Conservation (phyloP, 2,797 vertebrate species). For the Enteromius mattozi region DNA sequence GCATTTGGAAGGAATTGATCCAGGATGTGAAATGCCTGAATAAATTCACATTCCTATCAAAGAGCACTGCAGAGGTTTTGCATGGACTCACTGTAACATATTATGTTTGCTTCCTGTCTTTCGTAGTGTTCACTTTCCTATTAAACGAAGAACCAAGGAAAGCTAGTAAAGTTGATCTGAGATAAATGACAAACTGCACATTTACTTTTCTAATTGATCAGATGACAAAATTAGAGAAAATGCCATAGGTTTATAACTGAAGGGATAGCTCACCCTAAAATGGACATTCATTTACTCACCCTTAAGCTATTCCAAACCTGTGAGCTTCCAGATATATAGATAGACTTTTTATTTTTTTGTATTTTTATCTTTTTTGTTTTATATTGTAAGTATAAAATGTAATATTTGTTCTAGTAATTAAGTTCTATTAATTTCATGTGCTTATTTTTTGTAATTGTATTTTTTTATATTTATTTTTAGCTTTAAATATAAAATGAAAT, state of each 20-base stretch:
- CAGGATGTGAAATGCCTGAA: conserved; percentile 40
- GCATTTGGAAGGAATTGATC: conserved; percentile 31
- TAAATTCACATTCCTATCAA: conserved; percentile 31
- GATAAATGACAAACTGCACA: not conserved
- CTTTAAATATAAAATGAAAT: too few species aligned
- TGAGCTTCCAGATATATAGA: too few species aligned
- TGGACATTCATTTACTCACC: not conserved
- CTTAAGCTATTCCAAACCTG: not conserved
- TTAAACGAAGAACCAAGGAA: not conserved
- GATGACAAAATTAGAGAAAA: not conserved
- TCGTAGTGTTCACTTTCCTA: not conserved
- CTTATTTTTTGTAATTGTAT: not conserved
- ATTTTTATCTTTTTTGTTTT: too few species aligned
- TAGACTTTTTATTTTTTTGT: too few species aligned
- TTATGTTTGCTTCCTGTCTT: conserved; percentile 25
- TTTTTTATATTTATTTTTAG: not conserved
- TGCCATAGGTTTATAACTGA: not conserved
- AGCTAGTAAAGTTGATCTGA: not conserved
- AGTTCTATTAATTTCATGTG: not conserved
- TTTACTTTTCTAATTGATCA: not conserved
- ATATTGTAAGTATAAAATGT: too few species aligned
- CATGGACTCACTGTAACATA: not conserved
- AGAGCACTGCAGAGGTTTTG: conserved; percentile 9
- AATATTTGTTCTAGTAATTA: not conserved
- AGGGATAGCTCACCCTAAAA: not conserved